Evolutionary conservation across 92 coral and sea anemone genomes (phyloP), one percentile per base, ranked within the genome.

Genomic region (Epizoanthus rinbou): DNA sequence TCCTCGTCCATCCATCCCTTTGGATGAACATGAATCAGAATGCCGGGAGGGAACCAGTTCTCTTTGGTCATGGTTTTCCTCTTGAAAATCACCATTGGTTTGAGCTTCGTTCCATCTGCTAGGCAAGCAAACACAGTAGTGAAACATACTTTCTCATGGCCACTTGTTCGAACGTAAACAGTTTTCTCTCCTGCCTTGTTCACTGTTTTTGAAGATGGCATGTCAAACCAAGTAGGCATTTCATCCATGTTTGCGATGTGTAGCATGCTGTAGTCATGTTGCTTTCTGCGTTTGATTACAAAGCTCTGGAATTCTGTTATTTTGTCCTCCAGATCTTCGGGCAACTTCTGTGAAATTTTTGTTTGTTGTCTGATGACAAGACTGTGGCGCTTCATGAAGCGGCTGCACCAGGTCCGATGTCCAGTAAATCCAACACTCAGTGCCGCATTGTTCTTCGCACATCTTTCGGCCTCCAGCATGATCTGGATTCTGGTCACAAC

Each of bases 21-120:
- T 28, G 31, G 31, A 28, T 28, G 31, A 28, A 28, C 31, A 28
- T 28, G 31, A 28, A 28, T 28, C 31, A 28, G 1, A 28, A 28
- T 28, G 31, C 31, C 31, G 31, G 31, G 31, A 28, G 31, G 90
- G 56, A 87, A 83, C 57, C 23, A n/a, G n/a, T n/a, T 50, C 28
- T 57, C 87, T 87, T 81, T 87, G 15, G 84, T 87, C 57, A 72
- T 35, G 43, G 86, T 86, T 64, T 86, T 81, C 18, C 75, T 23
- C 79, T 86, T 86, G 59, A 87, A 87, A 5, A 87, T 87, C 16
- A 82, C 84, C 83, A 75, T 84, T 0, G 84, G 31, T 28, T 28
- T 28, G 31, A 28, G 31, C 31, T 28, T 28, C 2, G 31, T 28
- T 28, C 31, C 31, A 28, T 28, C 31, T 28, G 31, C 31, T 2